Conservation (phyloP, 2,888 invertebrate genomes). For the Cerastis leucographa region DNA sequence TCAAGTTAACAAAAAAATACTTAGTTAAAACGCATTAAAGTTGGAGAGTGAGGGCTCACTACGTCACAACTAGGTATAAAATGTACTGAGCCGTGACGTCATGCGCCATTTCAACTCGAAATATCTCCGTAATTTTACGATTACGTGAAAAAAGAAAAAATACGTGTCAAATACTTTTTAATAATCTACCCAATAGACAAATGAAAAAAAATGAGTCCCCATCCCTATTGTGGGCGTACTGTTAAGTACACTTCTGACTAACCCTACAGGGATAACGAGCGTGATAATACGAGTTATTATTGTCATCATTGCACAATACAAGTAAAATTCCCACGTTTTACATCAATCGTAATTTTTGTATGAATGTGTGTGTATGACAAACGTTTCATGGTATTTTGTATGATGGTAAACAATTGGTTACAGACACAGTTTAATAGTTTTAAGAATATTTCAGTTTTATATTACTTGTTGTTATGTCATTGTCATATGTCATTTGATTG, state of each 20-base stretch:
- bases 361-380: slow-evolving; percentile 19
- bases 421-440: slow-evolving; percentile 14
- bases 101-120: too few relatives aligned
- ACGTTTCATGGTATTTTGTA: slow-evolving; percentile 28
- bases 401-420: slow-evolving; percentile 26
- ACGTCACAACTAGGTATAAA: too few relatives aligned
- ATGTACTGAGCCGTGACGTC: too few relatives aligned
- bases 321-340: slow-evolving; percentile 35
- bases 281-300: neutral
- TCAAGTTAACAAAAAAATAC: too few relatives aligned
- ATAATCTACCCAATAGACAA: too few relatives aligned
- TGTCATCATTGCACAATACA: slow-evolving; percentile 18
- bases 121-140: too few relatives aligned
- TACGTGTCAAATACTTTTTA: too few relatives aligned
- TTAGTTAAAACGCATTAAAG: too few relatives aligned
- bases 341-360: slow-evolving; percentile 14
- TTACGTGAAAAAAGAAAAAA: too few relatives aligned
- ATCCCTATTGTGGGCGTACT: neutral
- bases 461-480: slow-evolving; percentile 17
- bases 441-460: slow-evolving; percentile 16
- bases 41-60: too few relatives aligned
- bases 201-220: too few relatives aligned
- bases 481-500: slow-evolving; percentile 4
- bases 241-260: neutral
- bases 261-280: neutral